Conservation (phyloP, 37 sponge, comb jelly and placozoan species). For the Ianthella basta region DNA sequence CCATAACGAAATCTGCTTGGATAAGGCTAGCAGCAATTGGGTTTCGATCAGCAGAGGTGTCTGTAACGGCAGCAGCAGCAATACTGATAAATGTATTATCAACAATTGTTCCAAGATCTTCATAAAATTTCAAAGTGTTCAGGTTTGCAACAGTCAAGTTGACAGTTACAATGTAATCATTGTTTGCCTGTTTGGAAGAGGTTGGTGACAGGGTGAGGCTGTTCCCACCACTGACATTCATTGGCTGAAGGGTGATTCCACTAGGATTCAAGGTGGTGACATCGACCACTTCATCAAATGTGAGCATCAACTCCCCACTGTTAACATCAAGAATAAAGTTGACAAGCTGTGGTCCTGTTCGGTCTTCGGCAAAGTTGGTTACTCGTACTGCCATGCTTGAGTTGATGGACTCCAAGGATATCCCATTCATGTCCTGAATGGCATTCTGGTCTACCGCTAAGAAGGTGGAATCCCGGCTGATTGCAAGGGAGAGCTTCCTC, state of each 20-base stretch:
- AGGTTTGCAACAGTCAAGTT: slow-evolving; percentile 68
- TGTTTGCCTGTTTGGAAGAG: neutral
- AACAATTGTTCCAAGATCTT: slow-evolving; percentile 52
- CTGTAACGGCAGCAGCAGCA: slow-evolving; percentile 41
- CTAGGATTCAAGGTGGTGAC: slow-evolving; percentile 33
- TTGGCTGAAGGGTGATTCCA: slow-evolving; percentile 7
- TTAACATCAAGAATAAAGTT: slow-evolving; percentile 71
- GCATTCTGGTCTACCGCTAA: slow-evolving; percentile 37
- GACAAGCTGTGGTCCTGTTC: slow-evolving; percentile 58
- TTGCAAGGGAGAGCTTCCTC: slow-evolving; percentile 54
- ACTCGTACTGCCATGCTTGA: slow-evolving; percentile 28
- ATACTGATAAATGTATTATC: slow-evolving; percentile 65
- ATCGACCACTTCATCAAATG: slow-evolving; percentile 84
- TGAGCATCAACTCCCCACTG: slow-evolving; percentile 60
- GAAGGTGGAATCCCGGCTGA: slow-evolving; percentile 38
- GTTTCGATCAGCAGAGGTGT: slow-evolving; percentile 35
- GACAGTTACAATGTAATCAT: slow-evolving; percentile 49
- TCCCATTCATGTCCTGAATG: slow-evolving; percentile 73
- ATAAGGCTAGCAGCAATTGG: slow-evolving; percentile 6
- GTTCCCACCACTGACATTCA: slow-evolving; percentile 13
- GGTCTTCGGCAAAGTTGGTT: slow-evolving; percentile 45
- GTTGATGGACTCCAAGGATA: slow-evolving; percentile 34
- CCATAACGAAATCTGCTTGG: slow-evolving; percentile 49
- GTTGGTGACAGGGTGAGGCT: neutral
- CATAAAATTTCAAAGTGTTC: slow-evolving; percentile 62